A percentile compares a stretch with the other conserved stretches of the same genome.
Conservation (phyloP, 2,888 invertebrate species). For the Hanleya hanleyi region DNA sequence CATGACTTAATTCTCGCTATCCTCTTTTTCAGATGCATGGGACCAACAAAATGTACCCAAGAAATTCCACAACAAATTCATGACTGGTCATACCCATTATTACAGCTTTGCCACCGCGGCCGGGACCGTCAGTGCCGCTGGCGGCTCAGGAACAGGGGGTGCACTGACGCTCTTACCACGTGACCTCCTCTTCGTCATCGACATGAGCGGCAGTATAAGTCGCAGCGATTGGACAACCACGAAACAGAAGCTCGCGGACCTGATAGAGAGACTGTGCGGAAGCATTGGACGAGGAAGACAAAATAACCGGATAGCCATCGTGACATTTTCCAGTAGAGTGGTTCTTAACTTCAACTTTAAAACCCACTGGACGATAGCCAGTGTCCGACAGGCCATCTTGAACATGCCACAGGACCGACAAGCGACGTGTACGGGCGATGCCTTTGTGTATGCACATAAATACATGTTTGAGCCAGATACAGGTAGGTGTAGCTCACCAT, state of each 20-base stretch:
- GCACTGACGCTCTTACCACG: not conserved
- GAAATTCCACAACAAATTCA: not conserved
- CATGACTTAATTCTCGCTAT: too few species aligned
- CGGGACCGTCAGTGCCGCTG: too few species aligned
- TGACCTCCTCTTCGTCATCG: not conserved
- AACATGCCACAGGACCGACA: not conserved
- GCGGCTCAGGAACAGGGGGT: not conserved
- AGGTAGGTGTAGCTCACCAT: too few species aligned
- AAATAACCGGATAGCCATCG: not conserved
- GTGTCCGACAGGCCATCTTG: not conserved
- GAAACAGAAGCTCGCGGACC: not conserved
- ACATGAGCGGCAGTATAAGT: not conserved
- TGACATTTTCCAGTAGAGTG: not conserved
- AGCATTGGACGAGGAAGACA: not conserved
- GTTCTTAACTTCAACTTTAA: not conserved
- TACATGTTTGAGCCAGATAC: not conserved
- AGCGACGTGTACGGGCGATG: not conserved
- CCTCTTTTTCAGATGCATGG: not conserved
- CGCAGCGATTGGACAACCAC: not conserved
- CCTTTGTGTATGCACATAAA: not conserved
- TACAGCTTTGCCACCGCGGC: not conserved
- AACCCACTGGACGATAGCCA: not conserved
- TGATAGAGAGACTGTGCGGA: not conserved
- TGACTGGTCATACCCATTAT: not conserved
- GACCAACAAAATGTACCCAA: not conserved